Evolutionary conservation across 2,113 vertebrate species (phyloP), one percentile per base, ranked within the genome.

Genomic region (Dromas ardeola): DNA sequence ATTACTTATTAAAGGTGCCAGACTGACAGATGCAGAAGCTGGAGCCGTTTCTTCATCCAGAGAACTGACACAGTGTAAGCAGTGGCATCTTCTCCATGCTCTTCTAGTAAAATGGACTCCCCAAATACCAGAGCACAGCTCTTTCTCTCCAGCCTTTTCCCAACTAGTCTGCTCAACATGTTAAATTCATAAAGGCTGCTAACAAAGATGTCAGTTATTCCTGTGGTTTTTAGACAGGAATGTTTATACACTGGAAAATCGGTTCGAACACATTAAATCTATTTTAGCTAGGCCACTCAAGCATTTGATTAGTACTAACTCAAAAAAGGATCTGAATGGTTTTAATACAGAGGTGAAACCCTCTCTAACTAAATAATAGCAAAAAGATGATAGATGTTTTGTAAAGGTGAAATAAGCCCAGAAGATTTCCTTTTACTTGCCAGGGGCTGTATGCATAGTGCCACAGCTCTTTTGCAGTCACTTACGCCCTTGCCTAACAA

Each of bases 1-100:
- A 88, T 95, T 73, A 73, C 84, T 95, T 80, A 85, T 69, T 95
- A 84, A 94, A 96, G 94, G 94, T 94, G 95, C 87, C 93, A 95
- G 95, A 95, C 91, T 80, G 70, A 79, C 90, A 92, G 90, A 92
- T 78, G 95, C 86, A 81, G 86, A 91, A 90, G 76, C 86, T 94
- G 90, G 72, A 96, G 77, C 56, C 1, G 2, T 88, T 95, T 73
- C 58, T 32, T 74, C 66, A 53, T 26, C 59, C 63, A 47, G 50
- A 86, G 80, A 84, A 92, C 27, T 40, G 78, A 81, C 11, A 13
- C 10, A 23, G 42, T 20, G 36, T 15, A 72, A 87, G 83, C 65
- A 52, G 69, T 29, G 27, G 36, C 58, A 87, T 56, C 56, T 45
- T 95, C 50, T 74, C 71, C 73, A 34, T 73, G 83, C 56, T 77